Base-by-base conservation (phyloP, 2,797 vertebrate genomes). In the Echeneis naucrates region DNA sequence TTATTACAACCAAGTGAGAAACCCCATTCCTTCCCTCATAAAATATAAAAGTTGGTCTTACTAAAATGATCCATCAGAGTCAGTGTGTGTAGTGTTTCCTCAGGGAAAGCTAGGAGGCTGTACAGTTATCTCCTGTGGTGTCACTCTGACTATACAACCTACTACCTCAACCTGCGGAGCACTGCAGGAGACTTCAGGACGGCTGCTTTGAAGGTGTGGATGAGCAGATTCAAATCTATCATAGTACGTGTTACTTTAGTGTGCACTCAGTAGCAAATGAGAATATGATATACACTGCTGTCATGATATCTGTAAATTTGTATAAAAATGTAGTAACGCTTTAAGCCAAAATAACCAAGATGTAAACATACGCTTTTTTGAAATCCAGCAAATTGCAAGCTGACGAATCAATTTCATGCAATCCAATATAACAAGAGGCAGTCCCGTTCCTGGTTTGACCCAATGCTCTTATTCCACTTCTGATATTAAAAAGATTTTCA, bases 71-170 rank as follows among this genome's bases (percentile, higher is more conserved):
- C 52, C 59, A 27, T 63, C 59, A 58, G 51, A 32, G 54, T 81
- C 53, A 70, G 59, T 52, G 93, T 73, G 87, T 75, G 94, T 91
- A 89, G 95, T 94, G 95, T 94, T 94, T 93, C 95, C 97, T 95
- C 97, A 96, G 94, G 97, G 96, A 98, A 98, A 99, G 97, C 97
- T 98, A 99, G 97, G 96, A 99, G 97, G 98, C 96, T 98, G 98
- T 99, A 99, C 96, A 99, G 98, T 98, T 96, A 98, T 98, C 97
- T 96, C 96, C 97, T 95, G 94, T 95, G 96, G 94, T 97, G 94
- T 97, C 96, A 97, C 95, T 97, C 96, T 98, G 93, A 98, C 97
- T 97, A 98, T 98, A 99, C 97, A 98, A 99, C 97, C 97, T 98
- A 99, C 98, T 99, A 98, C 97, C 98, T 99, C 97, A 99, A 83